phyloP scores from a whole-genome alignment of 1,140 invertebrate genomes.

The Zaprionus ornatus region DNA sequence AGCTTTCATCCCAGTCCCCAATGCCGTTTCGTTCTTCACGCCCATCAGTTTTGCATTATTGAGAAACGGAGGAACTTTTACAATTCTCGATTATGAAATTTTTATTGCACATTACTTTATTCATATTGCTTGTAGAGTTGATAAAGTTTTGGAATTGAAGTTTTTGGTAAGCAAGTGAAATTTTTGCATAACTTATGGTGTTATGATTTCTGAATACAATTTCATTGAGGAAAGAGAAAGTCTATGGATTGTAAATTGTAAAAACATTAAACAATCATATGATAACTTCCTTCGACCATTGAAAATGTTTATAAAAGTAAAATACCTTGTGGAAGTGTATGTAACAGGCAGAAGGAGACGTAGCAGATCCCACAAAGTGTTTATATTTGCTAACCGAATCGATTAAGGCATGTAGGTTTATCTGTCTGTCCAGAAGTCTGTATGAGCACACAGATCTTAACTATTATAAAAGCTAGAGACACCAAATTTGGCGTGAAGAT shows the following conservation, averaged over 20 bases:
- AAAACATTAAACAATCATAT: too few species aligned
- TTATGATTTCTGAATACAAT: not conserved
- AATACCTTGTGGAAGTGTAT: too few species aligned
- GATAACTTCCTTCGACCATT: too few species aligned
- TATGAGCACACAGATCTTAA: not conserved
- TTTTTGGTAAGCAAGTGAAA: not conserved
- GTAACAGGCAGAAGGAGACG: too few species aligned
- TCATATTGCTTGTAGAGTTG: not conserved
- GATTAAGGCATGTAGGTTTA: too few species aligned
- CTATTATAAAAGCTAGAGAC: not conserved
- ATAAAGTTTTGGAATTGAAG: not conserved
- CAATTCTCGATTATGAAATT: not conserved
- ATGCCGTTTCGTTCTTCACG: not conserved
- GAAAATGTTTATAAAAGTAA: too few species aligned
- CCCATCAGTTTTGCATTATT: not conserved
- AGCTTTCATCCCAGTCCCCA: slow-evolving; percentile 1
- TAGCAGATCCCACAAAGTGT: too few species aligned
- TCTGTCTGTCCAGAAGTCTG: not conserved
- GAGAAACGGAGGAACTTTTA: not conserved
- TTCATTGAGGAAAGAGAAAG: too few species aligned
- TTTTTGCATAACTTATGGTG: not conserved
- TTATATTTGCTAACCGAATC: too few species aligned
- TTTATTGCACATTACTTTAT: not conserved
- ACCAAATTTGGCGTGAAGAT: not conserved
- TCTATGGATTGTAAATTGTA: too few species aligned